phyloP scores from a whole-genome alignment of 2,113 vertebrate genomes.

The Sitta europaea region DNA sequence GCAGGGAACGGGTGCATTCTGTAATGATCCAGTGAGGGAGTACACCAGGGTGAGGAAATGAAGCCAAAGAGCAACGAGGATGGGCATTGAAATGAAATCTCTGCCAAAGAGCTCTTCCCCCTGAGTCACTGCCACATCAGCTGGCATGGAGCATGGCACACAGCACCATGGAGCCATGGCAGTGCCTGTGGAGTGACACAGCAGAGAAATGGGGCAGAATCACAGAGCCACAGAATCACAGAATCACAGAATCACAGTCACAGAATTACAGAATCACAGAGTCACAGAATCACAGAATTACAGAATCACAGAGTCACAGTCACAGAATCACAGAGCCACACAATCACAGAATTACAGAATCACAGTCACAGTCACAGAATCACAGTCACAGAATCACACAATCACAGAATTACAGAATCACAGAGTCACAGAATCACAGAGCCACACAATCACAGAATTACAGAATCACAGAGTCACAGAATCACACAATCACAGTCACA shows the following conservation, averaged over 20 bases:
- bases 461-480: neutral
- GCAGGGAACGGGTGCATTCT: neutral
- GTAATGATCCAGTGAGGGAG: neutral
- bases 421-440: neutral
- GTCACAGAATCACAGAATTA: too few relatives aligned
- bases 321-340: too few relatives aligned
- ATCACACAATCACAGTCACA: too few relatives aligned
- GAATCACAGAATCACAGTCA: too few relatives aligned
- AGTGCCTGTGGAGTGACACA: neutral
- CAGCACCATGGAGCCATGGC: neutral
- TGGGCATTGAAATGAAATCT: neutral
- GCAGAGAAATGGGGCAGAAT: neutral
- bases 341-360: neutral
- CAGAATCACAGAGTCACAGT: neutral
- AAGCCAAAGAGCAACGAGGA: neutral
- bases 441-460: too few relatives aligned
- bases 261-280: neutral
- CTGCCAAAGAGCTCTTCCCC: neutral
- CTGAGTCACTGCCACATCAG: neutral
- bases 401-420: neutral
- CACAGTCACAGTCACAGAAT: neutral
- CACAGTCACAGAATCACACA: too few relatives aligned
- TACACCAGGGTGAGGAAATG: neutral
- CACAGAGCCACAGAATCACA: neutral
- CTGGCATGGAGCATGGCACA: neutral